Base-by-base conservation (phyloP, 2,888 invertebrate genomes). In the Hedychridium roseum region DNA sequence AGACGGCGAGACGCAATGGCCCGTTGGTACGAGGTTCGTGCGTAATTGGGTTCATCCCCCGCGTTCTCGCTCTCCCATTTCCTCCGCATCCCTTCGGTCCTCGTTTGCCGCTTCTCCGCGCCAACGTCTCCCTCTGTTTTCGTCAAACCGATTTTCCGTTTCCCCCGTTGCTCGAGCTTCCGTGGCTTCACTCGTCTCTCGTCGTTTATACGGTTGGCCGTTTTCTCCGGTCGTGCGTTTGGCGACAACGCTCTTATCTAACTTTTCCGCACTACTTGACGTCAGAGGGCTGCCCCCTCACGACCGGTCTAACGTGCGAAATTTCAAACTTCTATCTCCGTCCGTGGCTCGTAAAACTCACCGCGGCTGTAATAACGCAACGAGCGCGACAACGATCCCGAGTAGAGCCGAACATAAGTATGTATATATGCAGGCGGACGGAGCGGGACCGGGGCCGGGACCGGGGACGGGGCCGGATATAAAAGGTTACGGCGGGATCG, bases 41-140 rank as follows among this genome's bases (percentile, higher is more conserved):
- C 68, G 73, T 74, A 75, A 76, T 74, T 73, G 71, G 75, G 74
- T 74, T 73, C 70, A 71, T 70, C 66, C 68, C 60, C 66, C 56
- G 54, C 60, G 59, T 63, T 56, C 54, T 50, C 47, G 41, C 57
- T 26, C 43, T 44, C 37, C 53, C 46, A 34, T 15, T 35, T 40
- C 27, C 50, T 37, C 38, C 43, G 39, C 48, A 31, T 39, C 43
- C 34, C 43, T 51, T 42, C 43, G 41, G 26, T n/a, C 42, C 36
- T 28, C 46, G 39, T 21, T 45, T 40, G 14, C 31, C 36, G 31
- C 18, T 40, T 53, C 51, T n/a, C n/a, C n/a, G n/a, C n/a, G n/a
- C n/a, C n/a, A n/a, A n/a, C n/a, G 27, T 55, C 56, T 43, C 52
- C 30, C 57, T 56, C 51, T 44, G 55, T 42, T n/a, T n/a, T n/a